Conservation (phyloP, 2,113 vertebrate genomes). For the Saccopteryx leptura region DNA sequence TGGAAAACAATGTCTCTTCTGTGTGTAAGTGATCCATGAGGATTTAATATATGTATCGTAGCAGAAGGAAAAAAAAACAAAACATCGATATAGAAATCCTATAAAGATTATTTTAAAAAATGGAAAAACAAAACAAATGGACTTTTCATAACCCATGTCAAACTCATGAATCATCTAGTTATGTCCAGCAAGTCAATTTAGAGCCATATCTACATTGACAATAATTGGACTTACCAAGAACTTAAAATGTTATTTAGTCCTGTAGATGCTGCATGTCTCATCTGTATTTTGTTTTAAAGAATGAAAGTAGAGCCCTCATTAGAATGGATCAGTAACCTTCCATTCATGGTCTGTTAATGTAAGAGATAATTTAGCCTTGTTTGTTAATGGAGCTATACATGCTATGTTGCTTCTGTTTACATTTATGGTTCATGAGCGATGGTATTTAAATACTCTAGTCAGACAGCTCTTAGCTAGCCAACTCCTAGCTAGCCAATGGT, state of each 20-base stretch:
- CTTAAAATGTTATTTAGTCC: slow-evolving; percentile 51
- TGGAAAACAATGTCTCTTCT: not conserved
- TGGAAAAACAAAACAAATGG: not conserved
- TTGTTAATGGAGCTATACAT: slow-evolving; percentile 59
- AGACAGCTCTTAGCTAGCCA: slow-evolving; percentile 42
- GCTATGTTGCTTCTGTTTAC: slow-evolving; percentile 56
- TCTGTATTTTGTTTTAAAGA: slow-evolving; percentile 42
- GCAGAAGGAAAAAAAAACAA: not conserved
- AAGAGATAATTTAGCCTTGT: slow-evolving; percentile 57
- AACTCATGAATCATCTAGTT: not conserved
- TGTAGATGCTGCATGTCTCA: not conserved
- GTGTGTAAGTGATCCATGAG: not conserved
- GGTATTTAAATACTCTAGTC: slow-evolving; percentile 77
- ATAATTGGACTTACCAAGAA: slow-evolving; percentile 1
- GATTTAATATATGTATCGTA: not conserved
- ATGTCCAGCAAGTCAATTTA: slow-evolving; percentile 35
- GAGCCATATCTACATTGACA: not conserved
- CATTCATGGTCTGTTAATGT: not conserved
- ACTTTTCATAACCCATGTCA: not conserved
- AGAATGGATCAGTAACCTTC: slow-evolving; percentile 58
- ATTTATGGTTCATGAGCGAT: slow-evolving; percentile 52
- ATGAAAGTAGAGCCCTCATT: not conserved
- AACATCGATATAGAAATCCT: not conserved
- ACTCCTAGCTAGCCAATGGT: slow-evolving; percentile 39
- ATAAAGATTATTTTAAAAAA: not conserved